Conservation (phyloP, 2,888 invertebrate genomes). For the Drosophila nr. perissopoda region DNA sequence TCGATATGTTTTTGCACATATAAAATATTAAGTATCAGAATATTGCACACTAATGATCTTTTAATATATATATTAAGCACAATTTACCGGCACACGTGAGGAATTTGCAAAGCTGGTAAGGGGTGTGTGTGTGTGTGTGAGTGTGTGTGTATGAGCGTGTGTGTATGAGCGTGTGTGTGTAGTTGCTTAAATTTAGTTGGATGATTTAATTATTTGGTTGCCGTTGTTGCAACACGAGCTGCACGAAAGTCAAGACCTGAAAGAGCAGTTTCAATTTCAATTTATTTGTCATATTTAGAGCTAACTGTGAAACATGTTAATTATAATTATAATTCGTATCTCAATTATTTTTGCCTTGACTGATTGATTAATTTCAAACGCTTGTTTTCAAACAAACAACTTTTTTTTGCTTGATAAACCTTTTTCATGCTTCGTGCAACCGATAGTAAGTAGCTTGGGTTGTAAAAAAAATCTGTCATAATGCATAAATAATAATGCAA, state of each 20-base stretch:
- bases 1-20: slow-evolving; percentile 51
- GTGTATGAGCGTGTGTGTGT: background rate
- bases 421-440: background rate
- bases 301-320: background rate
- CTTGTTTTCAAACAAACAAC: background rate
- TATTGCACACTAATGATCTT: slow-evolving; percentile 75
- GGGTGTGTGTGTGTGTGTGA: background rate
- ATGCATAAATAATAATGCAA: slow-evolving; percentile 4
- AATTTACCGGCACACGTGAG: slow-evolving; percentile 23
- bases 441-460: background rate
- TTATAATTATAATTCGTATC: background rate
- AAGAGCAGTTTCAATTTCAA: background rate
- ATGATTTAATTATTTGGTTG: slow-evolving; percentile 29
- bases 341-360: background rate
- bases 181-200: slow-evolving; percentile 11
- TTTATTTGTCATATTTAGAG: background rate
- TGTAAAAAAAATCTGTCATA: background rate
- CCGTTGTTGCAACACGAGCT: slow-evolving; percentile 19
- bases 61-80: slow-evolving; percentile 70
- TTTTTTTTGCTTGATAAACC: background rate
- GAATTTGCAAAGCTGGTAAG: background rate
- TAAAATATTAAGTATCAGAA: slow-evolving; percentile 37
- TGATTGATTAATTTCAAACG: background rate
- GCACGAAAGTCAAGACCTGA: background rate
- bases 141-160: background rate